These are phyloP conservation scores for Eonycteris spelaea DNA, from an alignment of 2,113 vertebrate species.

Conservation along the genomic window DNA sequence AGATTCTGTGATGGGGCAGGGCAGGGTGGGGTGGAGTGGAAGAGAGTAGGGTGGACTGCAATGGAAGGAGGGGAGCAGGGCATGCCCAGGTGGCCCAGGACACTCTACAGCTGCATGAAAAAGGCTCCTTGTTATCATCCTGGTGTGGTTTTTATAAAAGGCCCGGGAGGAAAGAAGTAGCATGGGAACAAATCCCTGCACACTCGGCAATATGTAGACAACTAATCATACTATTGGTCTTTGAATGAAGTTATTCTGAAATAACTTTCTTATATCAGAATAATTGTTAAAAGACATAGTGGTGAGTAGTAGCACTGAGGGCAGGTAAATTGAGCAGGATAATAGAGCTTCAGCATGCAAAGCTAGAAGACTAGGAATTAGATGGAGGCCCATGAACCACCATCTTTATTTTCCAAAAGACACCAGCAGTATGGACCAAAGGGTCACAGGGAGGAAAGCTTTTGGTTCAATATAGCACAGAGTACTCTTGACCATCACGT, in stretches of 20 bases:
- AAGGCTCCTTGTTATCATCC: not conserved
- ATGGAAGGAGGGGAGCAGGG: not conserved
- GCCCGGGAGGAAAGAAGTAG: not conserved
- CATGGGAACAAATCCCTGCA: not conserved
- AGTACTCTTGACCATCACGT: not conserved
- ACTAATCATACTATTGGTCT: not conserved
- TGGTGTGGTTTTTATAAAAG: not conserved
- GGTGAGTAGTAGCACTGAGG: not conserved
- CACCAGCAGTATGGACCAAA: not conserved
- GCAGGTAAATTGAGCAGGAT: not conserved
- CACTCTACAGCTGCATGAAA: not conserved
- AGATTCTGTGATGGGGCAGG: no score
- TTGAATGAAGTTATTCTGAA: constrained; percentile 4
- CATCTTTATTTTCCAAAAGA: not conserved
- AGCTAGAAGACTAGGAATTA: not conserved
- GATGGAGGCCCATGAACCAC: not conserved
- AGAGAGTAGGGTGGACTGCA: not conserved
- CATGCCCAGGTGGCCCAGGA: not conserved
- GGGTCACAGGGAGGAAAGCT: not conserved
- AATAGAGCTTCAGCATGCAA: not conserved
- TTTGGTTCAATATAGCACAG: not conserved
- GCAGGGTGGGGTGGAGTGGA: not conserved
- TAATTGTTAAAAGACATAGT: not conserved
- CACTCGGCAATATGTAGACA: not conserved
- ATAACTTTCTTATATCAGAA: constrained; percentile 5